phyloP scores from a whole-genome alignment of 2,888 invertebrate species.

The Drosophila nr. medialis region DNA sequence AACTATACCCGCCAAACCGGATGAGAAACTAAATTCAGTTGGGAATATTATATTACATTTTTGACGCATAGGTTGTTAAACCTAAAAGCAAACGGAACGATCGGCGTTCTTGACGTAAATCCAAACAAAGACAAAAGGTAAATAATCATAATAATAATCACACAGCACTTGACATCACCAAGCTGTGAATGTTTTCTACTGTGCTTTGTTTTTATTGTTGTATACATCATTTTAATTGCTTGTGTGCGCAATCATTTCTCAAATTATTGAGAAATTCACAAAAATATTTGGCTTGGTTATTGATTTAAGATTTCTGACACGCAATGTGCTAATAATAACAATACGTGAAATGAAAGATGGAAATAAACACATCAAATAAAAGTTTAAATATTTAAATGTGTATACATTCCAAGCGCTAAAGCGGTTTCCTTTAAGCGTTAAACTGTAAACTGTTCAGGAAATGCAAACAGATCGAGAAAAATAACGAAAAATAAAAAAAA shows the following conservation, averaged over 20 bases:
- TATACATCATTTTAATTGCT: slow-evolving; percentile 47
- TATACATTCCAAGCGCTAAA: slow-evolving; percentile 22
- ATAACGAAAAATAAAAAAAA: neutral
- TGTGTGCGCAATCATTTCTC: slow-evolving; percentile 42
- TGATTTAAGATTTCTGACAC: slow-evolving; percentile 43
- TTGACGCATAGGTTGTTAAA: slow-evolving; percentile 49
- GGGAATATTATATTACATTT: slow-evolving; percentile 19
- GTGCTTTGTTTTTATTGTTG: slow-evolving; percentile 10
- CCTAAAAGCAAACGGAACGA: slow-evolving; percentile 42
- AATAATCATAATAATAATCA: slow-evolving; percentile 34
- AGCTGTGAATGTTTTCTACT: slow-evolving; percentile 30
- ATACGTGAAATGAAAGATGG: neutral
- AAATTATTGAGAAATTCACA: slow-evolving; percentile 44
- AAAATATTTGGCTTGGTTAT: slow-evolving; percentile 54
- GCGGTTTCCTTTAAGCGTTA: slow-evolving; percentile 31
- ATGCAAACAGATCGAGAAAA: slow-evolving; percentile 33
- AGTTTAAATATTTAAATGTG: slow-evolving; percentile 1
- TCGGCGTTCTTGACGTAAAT: slow-evolving; percentile 21
- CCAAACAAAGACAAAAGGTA: slow-evolving; percentile 12
- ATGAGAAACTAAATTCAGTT: slow-evolving; percentile 21
- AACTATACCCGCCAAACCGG: slow-evolving; percentile 53
- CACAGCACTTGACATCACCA: slow-evolving; percentile 61
- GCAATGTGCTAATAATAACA: slow-evolving; percentile 32
- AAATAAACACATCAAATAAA: neutral
- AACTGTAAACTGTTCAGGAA: slow-evolving; percentile 36